Evolutionary conservation across 2,888 invertebrate species (phyloP).

Genomic region (Oligia fasciuncula): DNA sequence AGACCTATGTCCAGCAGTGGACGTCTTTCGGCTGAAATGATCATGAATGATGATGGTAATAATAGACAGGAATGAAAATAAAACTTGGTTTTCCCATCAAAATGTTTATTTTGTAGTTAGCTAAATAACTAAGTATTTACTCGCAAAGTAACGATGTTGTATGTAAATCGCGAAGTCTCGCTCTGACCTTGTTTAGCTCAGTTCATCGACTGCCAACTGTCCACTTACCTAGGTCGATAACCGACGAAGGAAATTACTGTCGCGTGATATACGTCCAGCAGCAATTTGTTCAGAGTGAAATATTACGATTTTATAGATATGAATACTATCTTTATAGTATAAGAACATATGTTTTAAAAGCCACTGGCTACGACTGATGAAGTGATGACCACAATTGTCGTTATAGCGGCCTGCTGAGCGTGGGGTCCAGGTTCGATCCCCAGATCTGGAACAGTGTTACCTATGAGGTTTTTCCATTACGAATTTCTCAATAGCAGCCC

Average conservation of each 20-base stretch:
- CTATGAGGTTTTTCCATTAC: background rate
- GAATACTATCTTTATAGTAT: background rate
- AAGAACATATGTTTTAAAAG: background rate
- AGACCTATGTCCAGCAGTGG: background rate
- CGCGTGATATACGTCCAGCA: conserved; percentile 50
- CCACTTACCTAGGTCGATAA: conserved; percentile 67
- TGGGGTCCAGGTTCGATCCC: background rate
- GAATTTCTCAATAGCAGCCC: background rate
- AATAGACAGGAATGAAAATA: conserved; percentile 19
- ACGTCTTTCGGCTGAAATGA: background rate
- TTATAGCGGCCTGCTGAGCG: background rate
- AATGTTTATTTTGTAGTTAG: conserved; percentile 35
- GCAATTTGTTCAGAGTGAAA: conserved; percentile 11
- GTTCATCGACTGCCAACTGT: conserved; percentile 58
- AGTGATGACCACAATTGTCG: background rate
- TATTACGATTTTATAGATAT: conserved; percentile 9
- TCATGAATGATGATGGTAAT: background rate
- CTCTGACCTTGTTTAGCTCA: conserved; percentile 51
- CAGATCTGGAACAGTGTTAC: background rate
- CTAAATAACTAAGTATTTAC: background rate
- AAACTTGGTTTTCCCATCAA: conserved; percentile 23
- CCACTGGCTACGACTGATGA: too few relatives aligned
- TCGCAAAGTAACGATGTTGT: conserved; percentile 6
- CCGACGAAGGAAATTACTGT: conserved; percentile 60
- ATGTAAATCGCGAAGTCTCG: conserved; percentile 48